Percentiles rank a stretch among this genome's conserved stretches.
Conservation (phyloP, 35 echinoderm and acorn worm genomes). For the Ophioderma brevispina region DNA sequence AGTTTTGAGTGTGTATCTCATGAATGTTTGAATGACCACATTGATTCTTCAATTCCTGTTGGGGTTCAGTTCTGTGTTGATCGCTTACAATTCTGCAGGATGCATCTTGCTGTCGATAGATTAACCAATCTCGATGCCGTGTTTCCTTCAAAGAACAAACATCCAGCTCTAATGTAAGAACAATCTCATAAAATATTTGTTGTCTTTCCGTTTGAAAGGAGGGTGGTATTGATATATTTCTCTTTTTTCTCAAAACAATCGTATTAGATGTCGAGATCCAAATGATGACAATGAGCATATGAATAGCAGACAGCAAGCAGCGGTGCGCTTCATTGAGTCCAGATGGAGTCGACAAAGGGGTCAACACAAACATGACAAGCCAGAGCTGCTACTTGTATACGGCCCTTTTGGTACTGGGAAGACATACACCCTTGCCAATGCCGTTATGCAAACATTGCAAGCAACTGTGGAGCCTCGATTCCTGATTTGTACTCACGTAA, state of each 20-base stretch:
- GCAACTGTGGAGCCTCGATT: constrained; percentile 37
- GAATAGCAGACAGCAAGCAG: constrained; percentile 1
- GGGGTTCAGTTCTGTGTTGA: constrained; percentile 62
- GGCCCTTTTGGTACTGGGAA: constrained; percentile 87
- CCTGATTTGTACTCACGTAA: constrained; percentile 80
- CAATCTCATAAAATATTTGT: too few relatives aligned
- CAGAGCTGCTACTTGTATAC: constrained; percentile 24
- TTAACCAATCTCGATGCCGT: constrained; percentile 46
- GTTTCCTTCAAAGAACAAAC: constrained; percentile 45
- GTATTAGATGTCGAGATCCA: neutral
- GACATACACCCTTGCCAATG: constrained; percentile 73
- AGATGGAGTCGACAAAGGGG: neutral
- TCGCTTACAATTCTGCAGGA: constrained; percentile 57
- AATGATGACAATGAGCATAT: neutral
- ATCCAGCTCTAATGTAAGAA: constrained; percentile 1
- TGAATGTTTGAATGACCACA: neutral
- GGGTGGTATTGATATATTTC: too few relatives aligned
- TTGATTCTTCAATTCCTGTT: neutral
- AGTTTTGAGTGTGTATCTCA: neutral
- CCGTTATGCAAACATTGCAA: constrained; percentile 42
- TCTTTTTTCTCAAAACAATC: too few relatives aligned
- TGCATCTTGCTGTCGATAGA: constrained; percentile 57
- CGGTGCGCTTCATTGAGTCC: neutral
- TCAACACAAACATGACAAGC: too few relatives aligned
- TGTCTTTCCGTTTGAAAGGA: too few relatives aligned